These are phyloP conservation scores for Greenwoodochromis staneri DNA, from an alignment of 2,113 vertebrate species.

Conservation along the genomic window DNA sequence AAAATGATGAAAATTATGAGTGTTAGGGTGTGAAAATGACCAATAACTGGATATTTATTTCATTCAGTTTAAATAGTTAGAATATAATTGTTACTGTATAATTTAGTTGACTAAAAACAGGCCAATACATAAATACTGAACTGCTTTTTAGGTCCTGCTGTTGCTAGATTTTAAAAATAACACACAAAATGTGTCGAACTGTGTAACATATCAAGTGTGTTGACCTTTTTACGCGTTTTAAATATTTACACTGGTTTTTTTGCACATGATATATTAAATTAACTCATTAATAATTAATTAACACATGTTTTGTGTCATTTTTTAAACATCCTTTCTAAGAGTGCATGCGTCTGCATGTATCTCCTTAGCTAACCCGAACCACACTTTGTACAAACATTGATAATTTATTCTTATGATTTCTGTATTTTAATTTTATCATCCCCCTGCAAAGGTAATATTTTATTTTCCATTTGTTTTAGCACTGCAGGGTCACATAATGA, in stretches of 20 bases:
- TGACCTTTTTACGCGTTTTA: fast-evolving
- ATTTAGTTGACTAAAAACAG: not conserved
- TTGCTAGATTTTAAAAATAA: not conserved
- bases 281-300: not conserved
- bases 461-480: not conserved
- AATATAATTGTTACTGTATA: not conserved
- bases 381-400: not conserved
- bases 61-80: not conserved
- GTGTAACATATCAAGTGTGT: not conserved
- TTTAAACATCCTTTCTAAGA: not conserved
- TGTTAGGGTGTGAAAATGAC: not conserved
- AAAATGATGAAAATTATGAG: not conserved
- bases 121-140: not conserved
- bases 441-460: not conserved
- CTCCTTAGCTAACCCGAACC: not conserved
- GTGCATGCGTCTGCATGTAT: fast-evolving
- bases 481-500: not conserved
- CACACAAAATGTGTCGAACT: not conserved
- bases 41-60: not conserved
- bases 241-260: not conserved
- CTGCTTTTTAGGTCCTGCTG: not conserved
- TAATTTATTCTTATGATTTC: not conserved
- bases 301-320: not conserved
- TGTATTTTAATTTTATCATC: not conserved
- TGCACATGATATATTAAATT: fast-evolving